Conservation (phyloP, 2,797 vertebrate genomes). For the Chiroxiphia lanceolata region DNA sequence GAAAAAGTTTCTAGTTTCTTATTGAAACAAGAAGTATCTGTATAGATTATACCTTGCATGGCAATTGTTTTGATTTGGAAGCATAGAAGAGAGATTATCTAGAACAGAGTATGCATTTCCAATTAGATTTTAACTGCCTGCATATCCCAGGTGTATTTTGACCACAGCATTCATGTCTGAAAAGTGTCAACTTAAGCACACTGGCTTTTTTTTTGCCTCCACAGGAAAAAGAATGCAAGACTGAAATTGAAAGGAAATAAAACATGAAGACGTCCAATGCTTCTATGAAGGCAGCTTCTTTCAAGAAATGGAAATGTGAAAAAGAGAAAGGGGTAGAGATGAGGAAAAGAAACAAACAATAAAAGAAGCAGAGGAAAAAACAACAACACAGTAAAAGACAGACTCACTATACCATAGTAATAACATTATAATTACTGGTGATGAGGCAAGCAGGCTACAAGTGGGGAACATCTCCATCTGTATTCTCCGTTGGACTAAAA, state of each 20-base stretch:
- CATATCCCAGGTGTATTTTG: constrained; percentile 38
- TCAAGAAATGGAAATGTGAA: neutral
- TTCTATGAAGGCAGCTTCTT: constrained; percentile 19
- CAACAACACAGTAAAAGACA: constrained; percentile 8
- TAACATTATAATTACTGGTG: constrained; percentile 60
- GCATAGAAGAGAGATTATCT: neutral
- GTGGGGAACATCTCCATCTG: constrained; percentile 54
- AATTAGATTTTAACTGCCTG: constrained; percentile 21
- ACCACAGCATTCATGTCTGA: constrained; percentile 55
- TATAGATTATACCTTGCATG: neutral
- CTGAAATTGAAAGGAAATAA: constrained; percentile 15
- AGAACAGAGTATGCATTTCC: constrained; percentile 33
- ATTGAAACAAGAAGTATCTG: neutral
- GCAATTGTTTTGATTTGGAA: neutral
- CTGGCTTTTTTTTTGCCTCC: constrained; percentile 57
- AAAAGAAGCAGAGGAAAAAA: neutral
- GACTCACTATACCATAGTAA: constrained; percentile 53
- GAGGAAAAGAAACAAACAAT: constrained; percentile 23
- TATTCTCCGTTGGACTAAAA: constrained; percentile 49
- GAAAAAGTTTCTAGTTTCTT: neutral
- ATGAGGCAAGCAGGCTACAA: constrained; percentile 62
- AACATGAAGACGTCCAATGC: constrained; percentile 17
- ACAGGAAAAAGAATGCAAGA: constrained; percentile 11
- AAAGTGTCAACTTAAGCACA: constrained; percentile 27
- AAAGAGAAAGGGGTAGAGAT: neutral